Conservation (phyloP, 2,888 invertebrate species). For the Allygus modestus region DNA sequence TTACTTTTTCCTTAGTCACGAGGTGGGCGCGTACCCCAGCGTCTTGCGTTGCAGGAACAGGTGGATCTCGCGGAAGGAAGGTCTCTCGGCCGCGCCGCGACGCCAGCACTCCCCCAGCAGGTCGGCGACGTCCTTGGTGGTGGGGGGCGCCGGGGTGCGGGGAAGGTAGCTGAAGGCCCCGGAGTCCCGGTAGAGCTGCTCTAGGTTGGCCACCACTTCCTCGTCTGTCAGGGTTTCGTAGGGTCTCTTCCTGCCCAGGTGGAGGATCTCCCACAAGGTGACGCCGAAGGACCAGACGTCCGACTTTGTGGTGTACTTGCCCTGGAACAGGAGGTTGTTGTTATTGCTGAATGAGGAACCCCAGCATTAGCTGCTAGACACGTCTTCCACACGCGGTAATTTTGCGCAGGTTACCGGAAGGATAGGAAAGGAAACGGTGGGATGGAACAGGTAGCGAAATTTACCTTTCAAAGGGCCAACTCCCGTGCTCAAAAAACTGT, state of each 20-base stretch:
- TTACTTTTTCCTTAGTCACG: conserved; percentile 63
- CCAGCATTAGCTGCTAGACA: too few species aligned
- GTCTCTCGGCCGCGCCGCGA: conserved; percentile 76
- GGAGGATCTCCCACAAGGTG: conserved; percentile 91
- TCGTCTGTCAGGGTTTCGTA: conserved; percentile 86
- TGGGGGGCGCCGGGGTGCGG: conserved; percentile 77
- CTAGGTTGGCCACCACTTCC: conserved; percentile 88
- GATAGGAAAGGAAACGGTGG: too few species aligned
- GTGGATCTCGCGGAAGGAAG: conserved; percentile 79
- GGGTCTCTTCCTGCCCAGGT: conserved; percentile 86
- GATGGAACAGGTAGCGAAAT: too few species aligned
- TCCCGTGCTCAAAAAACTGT: too few species aligned
- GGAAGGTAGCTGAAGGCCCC: conserved; percentile 69
- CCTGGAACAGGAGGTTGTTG: conserved; percentile 75
- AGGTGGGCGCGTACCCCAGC: conserved; percentile 72
- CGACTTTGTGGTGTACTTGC: conserved; percentile 91
- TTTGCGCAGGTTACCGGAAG: too few species aligned
- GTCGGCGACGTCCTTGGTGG: conserved; percentile 79
- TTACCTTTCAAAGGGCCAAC: too few species aligned
- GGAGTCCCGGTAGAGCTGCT: conserved; percentile 82
- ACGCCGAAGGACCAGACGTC: conserved; percentile 96
- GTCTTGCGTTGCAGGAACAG: conserved; percentile 78
- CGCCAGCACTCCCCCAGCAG: conserved; percentile 81
- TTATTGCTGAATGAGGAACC: too few species aligned
- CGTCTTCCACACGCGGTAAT: too few species aligned